These are phyloP conservation scores for Halictus rubicundus DNA, from an alignment of 1,140 invertebrate species.

Conservation along the genomic window DNA sequence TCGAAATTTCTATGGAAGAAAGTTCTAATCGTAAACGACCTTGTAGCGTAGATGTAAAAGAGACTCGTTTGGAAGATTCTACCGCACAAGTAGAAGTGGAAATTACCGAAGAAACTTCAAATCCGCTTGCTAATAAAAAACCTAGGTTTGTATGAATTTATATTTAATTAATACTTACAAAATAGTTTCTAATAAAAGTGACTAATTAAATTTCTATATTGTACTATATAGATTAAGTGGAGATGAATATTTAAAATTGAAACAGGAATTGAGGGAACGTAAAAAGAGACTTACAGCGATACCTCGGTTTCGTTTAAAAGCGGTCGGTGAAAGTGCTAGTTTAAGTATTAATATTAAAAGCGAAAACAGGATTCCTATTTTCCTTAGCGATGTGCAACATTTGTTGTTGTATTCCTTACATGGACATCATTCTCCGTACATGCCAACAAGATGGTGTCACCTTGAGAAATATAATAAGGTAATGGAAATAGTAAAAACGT, in stretches of 20 bases:
- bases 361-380: slow-evolving; percentile 86
- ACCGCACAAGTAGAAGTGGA: neutral
- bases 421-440: slow-evolving; percentile 85
- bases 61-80: neutral
- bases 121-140: slow-evolving; percentile 62
- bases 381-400: slow-evolving; percentile 91
- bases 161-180: too few relatives aligned
- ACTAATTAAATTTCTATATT: too few relatives aligned
- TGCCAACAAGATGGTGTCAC: slow-evolving; percentile 89
- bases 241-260: slow-evolving; percentile 81
- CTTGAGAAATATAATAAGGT: slow-evolving; percentile 88
- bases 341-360: slow-evolving; percentile 75
- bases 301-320: slow-evolving; percentile 83
- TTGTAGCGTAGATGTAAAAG: slow-evolving; percentile 36
- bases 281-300: slow-evolving; percentile 80
- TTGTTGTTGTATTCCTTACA: slow-evolving; percentile 89
- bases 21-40: slow-evolving; percentile 55
- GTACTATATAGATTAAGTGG: slow-evolving; percentile 71
- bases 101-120: slow-evolving; percentile 20
- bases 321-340: slow-evolving; percentile 83
- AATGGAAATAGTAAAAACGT: neutral
- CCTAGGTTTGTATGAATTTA: slow-evolving; percentile 48
- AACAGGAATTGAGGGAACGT: slow-evolving; percentile 81
- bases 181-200: too few relatives aligned
- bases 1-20: slow-evolving; percentile 7